Evolutionary conservation across 2,888 invertebrate genomes (phyloP).

Genomic region (Eupithecia dodoneata): DNA sequence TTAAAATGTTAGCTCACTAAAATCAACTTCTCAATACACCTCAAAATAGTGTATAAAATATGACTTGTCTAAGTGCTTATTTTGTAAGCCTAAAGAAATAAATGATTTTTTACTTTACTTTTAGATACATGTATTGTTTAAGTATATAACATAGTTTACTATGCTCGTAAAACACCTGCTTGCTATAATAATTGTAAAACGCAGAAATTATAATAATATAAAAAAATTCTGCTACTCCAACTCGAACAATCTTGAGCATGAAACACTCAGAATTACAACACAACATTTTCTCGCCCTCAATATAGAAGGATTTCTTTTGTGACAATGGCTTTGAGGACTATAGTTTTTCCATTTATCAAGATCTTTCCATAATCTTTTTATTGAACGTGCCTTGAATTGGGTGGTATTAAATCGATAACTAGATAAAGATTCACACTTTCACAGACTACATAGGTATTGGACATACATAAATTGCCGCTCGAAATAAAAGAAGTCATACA

Average conservation of each 20-base stretch:
- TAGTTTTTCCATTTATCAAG: not conserved
- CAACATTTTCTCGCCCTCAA: not conserved
- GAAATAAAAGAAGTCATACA: too few species aligned
- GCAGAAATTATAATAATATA: not conserved
- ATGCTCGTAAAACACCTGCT: too few species aligned
- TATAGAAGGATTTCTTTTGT: not conserved
- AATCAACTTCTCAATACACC: too few species aligned
- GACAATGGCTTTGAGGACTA: not conserved
- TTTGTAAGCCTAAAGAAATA: too few species aligned
- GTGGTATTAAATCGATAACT: not conserved
- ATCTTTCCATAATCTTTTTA: not conserved
- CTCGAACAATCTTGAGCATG: not conserved
- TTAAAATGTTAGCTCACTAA: too few species aligned
- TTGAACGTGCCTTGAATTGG: not conserved
- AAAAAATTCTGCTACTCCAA: not conserved
- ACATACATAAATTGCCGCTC: too few species aligned
- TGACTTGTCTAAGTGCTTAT: too few species aligned
- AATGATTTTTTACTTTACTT: too few species aligned
- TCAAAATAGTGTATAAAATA: too few species aligned
- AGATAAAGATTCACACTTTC: not conserved
- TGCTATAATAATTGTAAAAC: not conserved
- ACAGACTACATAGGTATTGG: not conserved
- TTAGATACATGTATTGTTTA: too few species aligned
- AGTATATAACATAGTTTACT: too few species aligned
- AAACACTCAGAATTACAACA: not conserved